These are phyloP conservation scores for Heliconius hermathena DNA, from an alignment of 1,140 invertebrate genomes.

Conservation along the genomic window DNA sequence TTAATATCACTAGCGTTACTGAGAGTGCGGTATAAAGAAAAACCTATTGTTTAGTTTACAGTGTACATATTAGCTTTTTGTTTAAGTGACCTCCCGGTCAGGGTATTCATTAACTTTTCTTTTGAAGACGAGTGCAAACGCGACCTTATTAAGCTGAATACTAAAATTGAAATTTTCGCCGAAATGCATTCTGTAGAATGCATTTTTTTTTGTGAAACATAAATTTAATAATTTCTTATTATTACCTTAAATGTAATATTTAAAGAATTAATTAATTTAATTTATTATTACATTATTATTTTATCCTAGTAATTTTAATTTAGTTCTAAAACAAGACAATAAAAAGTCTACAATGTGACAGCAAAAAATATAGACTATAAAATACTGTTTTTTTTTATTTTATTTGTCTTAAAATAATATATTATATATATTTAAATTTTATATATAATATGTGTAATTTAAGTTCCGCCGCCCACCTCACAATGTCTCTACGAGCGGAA, in stretches of 20 bases:
- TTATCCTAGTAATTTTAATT: no score
- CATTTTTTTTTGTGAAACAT: no score
- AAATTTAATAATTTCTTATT: no score
- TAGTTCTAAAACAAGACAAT: background rate
- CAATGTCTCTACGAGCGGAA: background rate
- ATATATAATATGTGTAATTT: background rate
- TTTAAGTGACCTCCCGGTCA: conserved; percentile 48
- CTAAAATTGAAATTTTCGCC: background rate
- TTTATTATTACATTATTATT: no score
- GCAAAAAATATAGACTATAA: background rate
- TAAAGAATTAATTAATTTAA: no score
- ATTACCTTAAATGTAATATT: no score
- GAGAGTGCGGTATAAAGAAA: conserved; percentile 15
- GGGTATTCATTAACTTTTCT: conserved; percentile 54
- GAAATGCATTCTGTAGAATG: no score
- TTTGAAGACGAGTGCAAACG: conserved; percentile 51
- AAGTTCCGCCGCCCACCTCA: background rate
- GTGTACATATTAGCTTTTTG: conserved; percentile 50
- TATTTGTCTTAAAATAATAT: no score
- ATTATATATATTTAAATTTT: no score
- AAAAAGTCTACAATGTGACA: background rate
- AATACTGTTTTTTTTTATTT: no score
- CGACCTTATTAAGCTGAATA: background rate
- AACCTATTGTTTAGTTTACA: conserved; percentile 46
- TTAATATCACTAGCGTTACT: background rate